Percentiles rank a stretch among this genome's conserved stretches.
Evolutionary conservation across 2,113 vertebrate species (phyloP).

Genomic region (Hemiscyllium ocellatum): DNA sequence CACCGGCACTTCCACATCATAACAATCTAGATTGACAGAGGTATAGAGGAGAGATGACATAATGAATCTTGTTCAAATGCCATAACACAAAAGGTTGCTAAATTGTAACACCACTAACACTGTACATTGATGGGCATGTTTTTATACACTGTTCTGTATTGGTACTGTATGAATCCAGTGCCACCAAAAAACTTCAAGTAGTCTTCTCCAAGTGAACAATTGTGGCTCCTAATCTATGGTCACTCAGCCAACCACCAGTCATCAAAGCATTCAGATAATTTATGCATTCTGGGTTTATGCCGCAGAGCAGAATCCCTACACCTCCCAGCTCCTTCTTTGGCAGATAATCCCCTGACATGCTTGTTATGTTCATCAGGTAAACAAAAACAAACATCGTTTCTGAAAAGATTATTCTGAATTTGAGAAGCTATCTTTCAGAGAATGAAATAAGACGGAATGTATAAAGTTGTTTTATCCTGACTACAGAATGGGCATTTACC

Average conservation of each 20-base stretch:
- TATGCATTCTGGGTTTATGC: background rate
- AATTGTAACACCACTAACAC: too few relatives aligned
- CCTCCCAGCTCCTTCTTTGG: background rate
- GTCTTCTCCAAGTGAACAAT: background rate
- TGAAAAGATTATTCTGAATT: background rate
- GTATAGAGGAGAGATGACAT: constrained; percentile 14
- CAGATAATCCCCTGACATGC: background rate
- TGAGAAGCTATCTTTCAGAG: background rate
- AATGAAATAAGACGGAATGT: background rate
- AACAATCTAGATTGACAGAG: constrained; percentile 45
- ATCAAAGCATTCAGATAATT: background rate
- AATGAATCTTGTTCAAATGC: background rate
- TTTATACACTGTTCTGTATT: background rate
- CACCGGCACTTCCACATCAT: too few relatives aligned
- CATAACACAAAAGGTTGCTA: background rate
- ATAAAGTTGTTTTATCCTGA: background rate
- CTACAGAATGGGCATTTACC: background rate
- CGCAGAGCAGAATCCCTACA: background rate
- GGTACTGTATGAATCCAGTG: background rate
- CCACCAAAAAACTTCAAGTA: background rate
- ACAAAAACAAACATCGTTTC: background rate
- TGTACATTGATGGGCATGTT: background rate
- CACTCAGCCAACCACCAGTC: background rate
- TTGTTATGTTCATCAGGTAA: background rate
- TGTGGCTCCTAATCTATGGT: background rate